A percentile compares a stretch with the other conserved stretches of the same genome.
Conservation (phyloP, 2,113 vertebrate genomes). For the Nanorana parkeri region DNA sequence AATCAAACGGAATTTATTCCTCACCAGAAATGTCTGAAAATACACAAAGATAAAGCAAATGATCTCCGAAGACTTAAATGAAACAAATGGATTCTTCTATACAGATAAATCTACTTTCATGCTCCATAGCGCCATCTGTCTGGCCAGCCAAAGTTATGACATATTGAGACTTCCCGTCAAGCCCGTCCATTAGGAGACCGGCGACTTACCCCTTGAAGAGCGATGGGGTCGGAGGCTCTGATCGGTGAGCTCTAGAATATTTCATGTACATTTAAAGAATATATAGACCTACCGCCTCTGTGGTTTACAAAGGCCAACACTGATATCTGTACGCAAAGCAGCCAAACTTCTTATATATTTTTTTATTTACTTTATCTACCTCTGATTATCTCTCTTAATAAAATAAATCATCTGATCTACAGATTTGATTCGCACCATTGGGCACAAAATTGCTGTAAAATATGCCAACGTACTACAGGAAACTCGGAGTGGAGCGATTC, state of each 20-base stretch:
- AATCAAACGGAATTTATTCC: conserved; percentile 50
- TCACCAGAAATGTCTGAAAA: conserved; percentile 46
- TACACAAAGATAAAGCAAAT: conserved; percentile 48
- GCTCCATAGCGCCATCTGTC: conserved; percentile 23
- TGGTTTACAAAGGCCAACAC: neutral
- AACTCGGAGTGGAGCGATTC: too few species aligned
- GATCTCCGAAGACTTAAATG: conserved; percentile 7
- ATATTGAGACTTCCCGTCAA: neutral
- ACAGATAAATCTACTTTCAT: conserved; percentile 44
- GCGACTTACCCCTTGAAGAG: neutral
- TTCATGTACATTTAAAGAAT: neutral
- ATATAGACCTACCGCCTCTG: neutral
- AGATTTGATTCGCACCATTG: too few species aligned
- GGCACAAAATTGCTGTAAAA: too few species aligned
- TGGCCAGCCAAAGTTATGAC: neutral
- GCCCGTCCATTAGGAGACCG: neutral
- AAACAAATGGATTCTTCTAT: conserved; percentile 43
- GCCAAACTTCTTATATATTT: neutral
- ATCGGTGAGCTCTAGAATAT: neutral
- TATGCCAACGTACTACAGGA: too few species aligned
- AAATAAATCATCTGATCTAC: neutral
- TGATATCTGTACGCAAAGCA: neutral
- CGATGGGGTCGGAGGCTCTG: neutral
- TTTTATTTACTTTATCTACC: neutral
- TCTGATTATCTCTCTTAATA: neutral